phyloP scores from a whole-genome alignment of 2,888 invertebrate species.

The Apodemia mormo region DNA sequence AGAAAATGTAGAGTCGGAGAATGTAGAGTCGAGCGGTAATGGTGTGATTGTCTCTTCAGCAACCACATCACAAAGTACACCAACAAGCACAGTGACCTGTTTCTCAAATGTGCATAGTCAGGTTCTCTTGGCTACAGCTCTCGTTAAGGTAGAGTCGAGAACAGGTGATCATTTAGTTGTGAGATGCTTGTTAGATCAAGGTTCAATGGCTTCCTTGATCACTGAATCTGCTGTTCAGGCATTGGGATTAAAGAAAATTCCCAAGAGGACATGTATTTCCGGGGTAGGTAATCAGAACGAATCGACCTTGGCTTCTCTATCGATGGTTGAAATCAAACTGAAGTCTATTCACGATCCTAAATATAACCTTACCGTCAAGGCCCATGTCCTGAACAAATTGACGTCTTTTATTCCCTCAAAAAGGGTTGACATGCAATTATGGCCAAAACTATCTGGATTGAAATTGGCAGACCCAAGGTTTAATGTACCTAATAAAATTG shows the following conservation, averaged over 20 bases:
- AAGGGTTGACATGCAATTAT: constrained; percentile 24
- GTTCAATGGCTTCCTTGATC: no score
- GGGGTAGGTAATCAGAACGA: constrained; percentile 25
- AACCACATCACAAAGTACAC: constrained; percentile 19
- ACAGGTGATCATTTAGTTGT: no score
- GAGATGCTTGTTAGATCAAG: no score
- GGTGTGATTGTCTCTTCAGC: constrained; percentile 24
- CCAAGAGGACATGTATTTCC: constrained; percentile 27
- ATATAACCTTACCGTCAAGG: constrained; percentile 28
- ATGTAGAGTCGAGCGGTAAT: constrained; percentile 23
- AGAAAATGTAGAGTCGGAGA: constrained; percentile 18
- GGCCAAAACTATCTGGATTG: constrained; percentile 5
- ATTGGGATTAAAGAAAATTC: constrained; percentile 31
- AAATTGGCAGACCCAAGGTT: constrained; percentile 33
- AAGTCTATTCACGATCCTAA: constrained; percentile 29
- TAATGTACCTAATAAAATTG: constrained; percentile 35
- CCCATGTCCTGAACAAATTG: constrained; percentile 30
- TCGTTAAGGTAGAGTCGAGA: no score
- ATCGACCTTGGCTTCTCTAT: constrained; percentile 23
- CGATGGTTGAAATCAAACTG: constrained; percentile 30
- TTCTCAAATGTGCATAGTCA: no score
- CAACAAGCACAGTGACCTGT: constrained; percentile 19
- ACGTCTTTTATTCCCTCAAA: constrained; percentile 30
- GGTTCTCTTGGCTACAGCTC: no score
- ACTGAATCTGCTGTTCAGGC: no score